phyloP scores from a whole-genome alignment of 1,140 invertebrate genomes.

The Hydropsyche tenuis region DNA sequence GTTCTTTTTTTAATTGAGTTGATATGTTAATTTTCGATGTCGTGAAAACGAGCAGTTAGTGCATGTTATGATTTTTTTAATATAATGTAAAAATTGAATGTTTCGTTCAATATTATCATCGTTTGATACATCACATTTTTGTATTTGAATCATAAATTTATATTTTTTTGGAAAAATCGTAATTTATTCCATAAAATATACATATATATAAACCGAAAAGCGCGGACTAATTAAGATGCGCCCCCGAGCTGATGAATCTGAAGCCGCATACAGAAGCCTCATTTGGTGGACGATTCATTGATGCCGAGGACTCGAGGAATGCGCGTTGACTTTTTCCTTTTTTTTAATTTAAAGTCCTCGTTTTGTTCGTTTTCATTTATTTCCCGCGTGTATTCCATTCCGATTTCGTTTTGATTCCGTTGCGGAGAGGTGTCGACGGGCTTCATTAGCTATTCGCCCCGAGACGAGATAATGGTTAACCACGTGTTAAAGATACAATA shows the following conservation, averaged over 20 bases:
- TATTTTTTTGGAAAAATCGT: too few relatives aligned
- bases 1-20: too few relatives aligned
- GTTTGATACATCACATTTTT: too few relatives aligned
- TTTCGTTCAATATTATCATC: too few relatives aligned
- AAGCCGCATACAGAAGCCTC: slow-evolving; percentile 32
- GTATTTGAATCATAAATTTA: too few relatives aligned
- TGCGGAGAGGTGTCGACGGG: slow-evolving; percentile 36
- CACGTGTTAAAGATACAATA: slow-evolving; percentile 45
- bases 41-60: too few relatives aligned
- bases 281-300: slow-evolving; percentile 35
- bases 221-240: slow-evolving; percentile 30
- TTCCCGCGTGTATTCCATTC: not conserved
- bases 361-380: not conserved
- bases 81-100: too few relatives aligned
- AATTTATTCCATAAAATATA: too few relatives aligned
- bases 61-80: too few relatives aligned
- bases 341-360: slow-evolving; percentile 8
- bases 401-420: not conserved
- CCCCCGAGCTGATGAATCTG: slow-evolving; percentile 30
- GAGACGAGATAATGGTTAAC: slow-evolving; percentile 35
- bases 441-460: slow-evolving; percentile 37
- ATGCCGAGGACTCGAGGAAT: slow-evolving; percentile 21
- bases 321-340: not conserved
- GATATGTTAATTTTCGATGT: too few relatives aligned
- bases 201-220: not conserved